phyloP scores from a whole-genome alignment of 2,888 invertebrate species.

The Cephus pulcher region DNA sequence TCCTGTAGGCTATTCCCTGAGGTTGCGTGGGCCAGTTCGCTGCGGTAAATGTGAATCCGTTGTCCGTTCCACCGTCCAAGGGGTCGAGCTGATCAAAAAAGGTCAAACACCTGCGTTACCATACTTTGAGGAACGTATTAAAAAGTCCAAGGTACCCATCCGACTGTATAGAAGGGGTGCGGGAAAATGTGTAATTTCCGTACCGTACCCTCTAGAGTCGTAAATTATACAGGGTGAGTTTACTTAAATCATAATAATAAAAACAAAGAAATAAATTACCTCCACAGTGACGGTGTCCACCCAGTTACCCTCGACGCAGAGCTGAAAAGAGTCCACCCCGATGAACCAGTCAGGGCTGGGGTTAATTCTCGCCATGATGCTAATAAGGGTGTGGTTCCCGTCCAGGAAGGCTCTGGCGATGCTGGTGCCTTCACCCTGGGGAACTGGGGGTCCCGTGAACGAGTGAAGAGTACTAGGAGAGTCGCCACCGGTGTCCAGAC shows the following conservation, averaged over 20 bases:
- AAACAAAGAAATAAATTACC: constrained; percentile 67
- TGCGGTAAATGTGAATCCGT: constrained; percentile 96
- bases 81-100: constrained; percentile 79
- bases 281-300: constrained; percentile 90
- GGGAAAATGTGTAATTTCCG: not conserved
- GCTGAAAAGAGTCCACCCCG: constrained; percentile 90
- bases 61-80: constrained; percentile 93
- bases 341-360: constrained; percentile 97
- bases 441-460: constrained; percentile 64
- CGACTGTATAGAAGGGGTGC: not conserved
- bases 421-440: constrained; percentile 82
- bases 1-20: constrained; percentile 87
- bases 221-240: not conserved
- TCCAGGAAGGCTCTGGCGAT: constrained; percentile 89
- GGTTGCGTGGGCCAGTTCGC: constrained; percentile 96
- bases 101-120: not conserved
- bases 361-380: constrained; percentile 89
- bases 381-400: constrained; percentile 92
- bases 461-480: constrained; percentile 67
- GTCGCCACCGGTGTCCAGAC: constrained; percentile 71
- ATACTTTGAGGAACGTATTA: not conserved
- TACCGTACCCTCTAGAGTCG: not conserved
- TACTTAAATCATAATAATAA: not conserved
- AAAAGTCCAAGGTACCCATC: not conserved
- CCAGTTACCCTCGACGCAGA: constrained; percentile 93